Evolutionary conservation across 1,140 invertebrate genomes (phyloP).

Genomic region (Armadillidium nasatum): DNA sequence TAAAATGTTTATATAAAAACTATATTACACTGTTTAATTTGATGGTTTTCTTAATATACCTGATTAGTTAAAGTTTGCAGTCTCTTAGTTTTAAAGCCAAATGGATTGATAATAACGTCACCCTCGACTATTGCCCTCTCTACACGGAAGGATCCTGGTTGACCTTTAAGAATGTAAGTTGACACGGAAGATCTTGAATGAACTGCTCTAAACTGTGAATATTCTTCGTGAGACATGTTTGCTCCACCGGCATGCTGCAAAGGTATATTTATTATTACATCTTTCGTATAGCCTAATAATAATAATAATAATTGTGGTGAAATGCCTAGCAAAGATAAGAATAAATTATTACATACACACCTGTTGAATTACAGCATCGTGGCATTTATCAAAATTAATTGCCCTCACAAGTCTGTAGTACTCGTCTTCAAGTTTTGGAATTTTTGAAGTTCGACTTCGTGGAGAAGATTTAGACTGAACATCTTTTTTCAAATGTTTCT

Average conservation of each 20-base stretch:
- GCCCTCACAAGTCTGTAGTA: background rate
- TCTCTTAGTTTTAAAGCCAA: background rate
- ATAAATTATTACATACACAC: background rate
- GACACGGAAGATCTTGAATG: background rate
- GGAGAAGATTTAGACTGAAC: background rate
- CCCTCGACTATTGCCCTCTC: background rate
- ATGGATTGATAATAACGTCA: background rate
- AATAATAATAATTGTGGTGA: background rate
- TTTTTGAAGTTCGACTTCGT: background rate
- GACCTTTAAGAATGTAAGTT: conserved; percentile 7
- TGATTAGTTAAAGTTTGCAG: background rate
- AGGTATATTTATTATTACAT: background rate
- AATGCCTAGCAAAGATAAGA: no score
- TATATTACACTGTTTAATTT: no score
- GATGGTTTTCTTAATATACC: background rate
- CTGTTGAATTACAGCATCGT: background rate
- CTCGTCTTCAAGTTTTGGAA: background rate
- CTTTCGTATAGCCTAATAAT: background rate
- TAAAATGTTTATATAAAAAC: no score
- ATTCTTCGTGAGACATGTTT: background rate
- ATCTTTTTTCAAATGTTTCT: background rate
- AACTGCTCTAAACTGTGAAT: background rate
- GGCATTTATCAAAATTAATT: background rate
- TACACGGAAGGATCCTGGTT: background rate
- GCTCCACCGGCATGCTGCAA: background rate